phyloP scores from a whole-genome alignment of 2,113 vertebrate genomes.

The Aegithalos caudatus region DNA sequence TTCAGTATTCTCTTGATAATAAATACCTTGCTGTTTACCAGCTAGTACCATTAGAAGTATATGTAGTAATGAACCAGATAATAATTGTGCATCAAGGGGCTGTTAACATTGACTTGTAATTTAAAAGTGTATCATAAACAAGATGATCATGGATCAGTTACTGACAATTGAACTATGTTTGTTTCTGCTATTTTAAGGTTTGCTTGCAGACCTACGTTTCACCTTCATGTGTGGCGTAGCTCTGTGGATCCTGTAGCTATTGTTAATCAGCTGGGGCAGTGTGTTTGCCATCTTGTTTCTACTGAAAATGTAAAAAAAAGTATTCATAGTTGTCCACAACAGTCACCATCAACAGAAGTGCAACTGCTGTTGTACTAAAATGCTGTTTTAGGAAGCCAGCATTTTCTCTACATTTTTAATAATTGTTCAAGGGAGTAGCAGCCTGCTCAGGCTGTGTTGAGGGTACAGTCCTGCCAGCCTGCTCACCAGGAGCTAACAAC shows the following conservation, averaged over 20 bases:
- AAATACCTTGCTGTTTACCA: not conserved
- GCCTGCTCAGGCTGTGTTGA: not conserved
- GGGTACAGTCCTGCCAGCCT: not conserved
- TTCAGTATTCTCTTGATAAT: conserved; percentile 7
- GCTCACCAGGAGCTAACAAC: accelerated
- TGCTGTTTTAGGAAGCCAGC: not conserved
- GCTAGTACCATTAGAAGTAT: not conserved
- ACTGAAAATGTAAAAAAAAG: not conserved
- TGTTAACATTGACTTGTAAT: not conserved
- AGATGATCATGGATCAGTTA: not conserved
- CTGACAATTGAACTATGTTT: not conserved
- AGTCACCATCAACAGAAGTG: not conserved
- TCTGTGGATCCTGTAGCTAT: not conserved
- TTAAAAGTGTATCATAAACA: conserved; percentile 1
- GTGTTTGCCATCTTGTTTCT: not conserved
- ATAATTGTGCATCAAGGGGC: conserved; percentile 34
- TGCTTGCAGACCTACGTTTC: not conserved
- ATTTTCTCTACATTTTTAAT: not conserved
- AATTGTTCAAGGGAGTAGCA: not conserved
- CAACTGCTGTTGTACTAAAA: not conserved
- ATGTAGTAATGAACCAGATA: not conserved
- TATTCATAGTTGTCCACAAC: not conserved
- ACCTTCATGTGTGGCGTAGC: not conserved
- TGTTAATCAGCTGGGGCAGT: not conserved
- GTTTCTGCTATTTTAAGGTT: not conserved